These are phyloP conservation scores for Huso huso DNA, from an alignment of 2,797 vertebrate genomes.

Conservation along the genomic window DNA sequence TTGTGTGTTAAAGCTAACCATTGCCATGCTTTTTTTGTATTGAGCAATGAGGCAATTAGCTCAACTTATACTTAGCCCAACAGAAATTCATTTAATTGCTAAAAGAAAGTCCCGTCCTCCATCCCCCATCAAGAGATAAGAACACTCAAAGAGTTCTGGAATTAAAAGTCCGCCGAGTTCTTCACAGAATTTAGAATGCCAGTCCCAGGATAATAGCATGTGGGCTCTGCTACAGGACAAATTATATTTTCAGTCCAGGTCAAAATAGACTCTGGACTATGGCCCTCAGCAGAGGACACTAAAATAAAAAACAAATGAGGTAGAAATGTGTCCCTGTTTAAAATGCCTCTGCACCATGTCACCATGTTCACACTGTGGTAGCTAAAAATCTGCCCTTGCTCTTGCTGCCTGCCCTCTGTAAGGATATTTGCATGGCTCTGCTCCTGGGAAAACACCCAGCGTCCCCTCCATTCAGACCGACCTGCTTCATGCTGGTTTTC, in stretches of 20 bases:
- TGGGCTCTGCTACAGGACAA: not conserved
- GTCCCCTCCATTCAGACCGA: too few relatives aligned
- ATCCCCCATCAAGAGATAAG: not conserved
- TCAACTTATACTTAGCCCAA: slow-evolving; percentile 6
- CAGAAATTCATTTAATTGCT: not conserved
- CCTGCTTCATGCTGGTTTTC: too few relatives aligned
- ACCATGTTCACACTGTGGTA: too few relatives aligned
- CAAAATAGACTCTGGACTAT: too few relatives aligned
- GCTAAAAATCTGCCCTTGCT: too few relatives aligned
- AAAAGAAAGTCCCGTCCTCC: not conserved
- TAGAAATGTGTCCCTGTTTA: too few relatives aligned
- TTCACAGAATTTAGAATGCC: not conserved
- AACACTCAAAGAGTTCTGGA: not conserved
- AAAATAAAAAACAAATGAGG: too few relatives aligned
- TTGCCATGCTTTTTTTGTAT: slow-evolving; percentile 31
- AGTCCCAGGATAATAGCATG: not conserved
- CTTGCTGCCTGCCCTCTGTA: too few relatives aligned
- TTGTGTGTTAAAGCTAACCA: slow-evolving; percentile 43
- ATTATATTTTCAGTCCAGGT: not conserved
- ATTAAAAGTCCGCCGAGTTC: not conserved
- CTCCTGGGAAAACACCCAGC: too few relatives aligned
- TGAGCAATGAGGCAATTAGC: slow-evolving; percentile 37
- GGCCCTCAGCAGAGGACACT: too few relatives aligned
- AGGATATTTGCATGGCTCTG: too few relatives aligned
- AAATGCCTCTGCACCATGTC: too few relatives aligned